These are phyloP conservation scores for Lasioglossum calceatum DNA, from an alignment of 2,888 invertebrate genomes.

Conservation along the genomic window DNA sequence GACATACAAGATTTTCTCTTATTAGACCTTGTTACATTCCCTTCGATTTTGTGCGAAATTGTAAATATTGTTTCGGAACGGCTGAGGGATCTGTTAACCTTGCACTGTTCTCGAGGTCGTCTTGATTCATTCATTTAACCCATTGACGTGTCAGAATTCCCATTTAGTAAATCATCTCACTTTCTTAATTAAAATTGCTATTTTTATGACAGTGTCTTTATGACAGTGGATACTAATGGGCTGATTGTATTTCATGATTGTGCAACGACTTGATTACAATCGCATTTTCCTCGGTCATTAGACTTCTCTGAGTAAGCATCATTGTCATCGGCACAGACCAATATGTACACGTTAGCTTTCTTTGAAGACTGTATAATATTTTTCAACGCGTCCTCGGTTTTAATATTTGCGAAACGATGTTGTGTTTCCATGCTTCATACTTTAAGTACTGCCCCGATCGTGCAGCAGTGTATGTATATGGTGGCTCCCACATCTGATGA, in stretches of 20 bases:
- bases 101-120: too few species aligned
- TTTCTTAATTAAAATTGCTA: too few species aligned
- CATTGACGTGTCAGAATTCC: not conserved
- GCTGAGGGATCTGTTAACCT: too few species aligned
- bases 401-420: not conserved
- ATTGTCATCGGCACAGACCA: not conserved
- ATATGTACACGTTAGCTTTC: not conserved
- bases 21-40: too few species aligned
- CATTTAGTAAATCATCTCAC: not conserved
- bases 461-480: not conserved
- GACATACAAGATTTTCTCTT: not conserved
- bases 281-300: not conserved
- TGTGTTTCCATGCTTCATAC: not conserved
- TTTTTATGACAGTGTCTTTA: not conserved
- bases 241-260: not conserved
- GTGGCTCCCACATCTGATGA: slow-evolving; percentile 1
- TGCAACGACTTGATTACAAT: not conserved
- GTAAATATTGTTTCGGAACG: too few species aligned
- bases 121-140: not conserved
- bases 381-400: not conserved
- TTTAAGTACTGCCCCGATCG: not conserved
- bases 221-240: not conserved
- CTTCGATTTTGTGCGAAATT: too few species aligned
- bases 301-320: not conserved
- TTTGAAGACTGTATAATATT: not conserved